phyloP scores from a whole-genome alignment of 2,797 vertebrate genomes.

The Onychomys arenicola region DNA sequence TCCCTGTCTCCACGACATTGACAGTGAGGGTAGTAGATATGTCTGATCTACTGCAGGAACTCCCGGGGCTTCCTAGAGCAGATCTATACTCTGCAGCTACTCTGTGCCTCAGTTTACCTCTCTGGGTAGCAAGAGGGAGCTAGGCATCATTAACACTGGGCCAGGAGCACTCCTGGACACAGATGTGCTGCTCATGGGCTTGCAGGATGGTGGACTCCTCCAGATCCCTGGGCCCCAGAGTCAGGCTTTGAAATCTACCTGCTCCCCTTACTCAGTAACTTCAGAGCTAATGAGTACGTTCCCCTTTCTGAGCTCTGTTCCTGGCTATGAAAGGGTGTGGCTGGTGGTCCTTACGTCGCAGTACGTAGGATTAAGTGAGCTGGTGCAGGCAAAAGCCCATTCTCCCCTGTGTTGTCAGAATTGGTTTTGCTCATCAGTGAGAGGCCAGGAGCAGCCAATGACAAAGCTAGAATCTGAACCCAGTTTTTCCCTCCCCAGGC shows the following conservation, averaged over 20 bases:
- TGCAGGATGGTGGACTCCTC: neutral
- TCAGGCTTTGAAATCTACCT: neutral
- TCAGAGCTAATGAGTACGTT: neutral
- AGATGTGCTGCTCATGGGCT: neutral
- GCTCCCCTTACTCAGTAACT: neutral
- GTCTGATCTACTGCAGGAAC: neutral
- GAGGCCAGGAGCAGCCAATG: neutral
- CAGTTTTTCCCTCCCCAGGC: neutral
- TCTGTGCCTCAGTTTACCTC: conserved; percentile 4
- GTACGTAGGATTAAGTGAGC: neutral
- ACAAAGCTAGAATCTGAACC: neutral
- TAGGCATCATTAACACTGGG: neutral
- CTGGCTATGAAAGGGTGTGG: neutral
- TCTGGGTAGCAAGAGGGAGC: neutral
- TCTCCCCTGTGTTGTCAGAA: accelerated
- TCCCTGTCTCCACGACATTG: neutral
- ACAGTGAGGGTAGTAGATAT: neutral
- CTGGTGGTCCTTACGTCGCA: neutral
- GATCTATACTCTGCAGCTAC: neutral
- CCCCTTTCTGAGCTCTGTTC: neutral
- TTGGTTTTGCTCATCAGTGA: neutral
- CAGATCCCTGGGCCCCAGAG: neutral
- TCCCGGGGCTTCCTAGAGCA: neutral
- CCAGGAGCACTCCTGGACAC: neutral
- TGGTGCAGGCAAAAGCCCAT: neutral